These are phyloP conservation scores for Ichneumoninae sp. DNA, from an alignment of 2,888 invertebrate species.

Conservation along the genomic window DNA sequence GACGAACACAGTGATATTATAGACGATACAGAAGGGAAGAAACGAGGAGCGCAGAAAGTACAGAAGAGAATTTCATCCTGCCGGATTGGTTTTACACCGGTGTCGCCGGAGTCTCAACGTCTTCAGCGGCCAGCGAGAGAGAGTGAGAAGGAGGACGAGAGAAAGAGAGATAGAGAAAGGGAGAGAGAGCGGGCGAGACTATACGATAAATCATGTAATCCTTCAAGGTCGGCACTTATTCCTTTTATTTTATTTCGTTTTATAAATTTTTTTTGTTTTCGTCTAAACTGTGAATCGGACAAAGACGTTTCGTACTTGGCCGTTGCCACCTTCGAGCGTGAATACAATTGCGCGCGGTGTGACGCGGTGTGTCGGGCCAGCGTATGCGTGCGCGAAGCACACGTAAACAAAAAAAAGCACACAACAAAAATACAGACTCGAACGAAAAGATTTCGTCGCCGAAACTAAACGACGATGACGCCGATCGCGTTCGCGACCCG, in stretches of 20 bases:
- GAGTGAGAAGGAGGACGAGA: neutral
- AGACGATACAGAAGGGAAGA: neutral
- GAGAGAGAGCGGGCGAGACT: neutral
- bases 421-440: constrained; percentile 1
- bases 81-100: neutral
- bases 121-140: neutral
- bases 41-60: neutral
- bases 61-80: neutral
- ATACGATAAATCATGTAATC: constrained; percentile 66
- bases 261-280: constrained; percentile 13
- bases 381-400: constrained; percentile 46
- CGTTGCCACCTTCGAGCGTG: neutral
- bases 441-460: constrained; percentile 45
- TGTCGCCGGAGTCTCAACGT: constrained; percentile 2
- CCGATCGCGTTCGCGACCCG: constrained; percentile 67
- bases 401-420: constrained; percentile 21
- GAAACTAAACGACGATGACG: constrained; percentile 72
- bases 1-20: constrained; percentile 16
- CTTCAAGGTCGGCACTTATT: constrained; percentile 56
- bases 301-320: neutral
- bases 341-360: constrained; percentile 12
- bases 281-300: neutral
- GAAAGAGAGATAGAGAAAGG: neutral
- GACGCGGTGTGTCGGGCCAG: constrained; percentile 6
- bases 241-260: constrained; percentile 55